These are phyloP conservation scores for Leucopsar rothschildi DNA, from an alignment of 2,113 vertebrate genomes.

Conservation along the genomic window DNA sequence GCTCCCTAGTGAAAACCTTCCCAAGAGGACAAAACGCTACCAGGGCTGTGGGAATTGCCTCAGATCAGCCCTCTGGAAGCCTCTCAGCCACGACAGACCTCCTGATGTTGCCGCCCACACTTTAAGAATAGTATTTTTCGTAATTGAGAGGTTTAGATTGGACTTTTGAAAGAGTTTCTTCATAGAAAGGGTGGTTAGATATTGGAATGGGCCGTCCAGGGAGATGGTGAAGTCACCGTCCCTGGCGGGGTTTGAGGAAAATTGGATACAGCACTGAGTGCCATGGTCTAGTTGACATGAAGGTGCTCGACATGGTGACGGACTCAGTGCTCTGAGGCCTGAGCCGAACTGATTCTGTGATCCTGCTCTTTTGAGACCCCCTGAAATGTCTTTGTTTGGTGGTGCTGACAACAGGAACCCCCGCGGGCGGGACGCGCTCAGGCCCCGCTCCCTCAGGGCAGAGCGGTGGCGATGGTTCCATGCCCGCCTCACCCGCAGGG, in stretches of 20 bases:
- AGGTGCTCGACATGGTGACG: not conserved
- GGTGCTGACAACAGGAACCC: not conserved
- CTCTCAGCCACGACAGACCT: not conserved
- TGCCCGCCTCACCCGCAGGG: too few relatives aligned
- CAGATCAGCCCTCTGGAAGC: not conserved
- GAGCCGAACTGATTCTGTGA: not conserved
- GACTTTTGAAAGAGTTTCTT: not conserved
- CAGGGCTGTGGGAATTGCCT: not conserved
- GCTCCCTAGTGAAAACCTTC: not conserved
- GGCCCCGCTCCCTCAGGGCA: not conserved
- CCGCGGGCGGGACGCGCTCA: not conserved
- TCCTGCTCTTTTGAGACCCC: not conserved
- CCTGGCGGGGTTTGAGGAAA: too few relatives aligned
- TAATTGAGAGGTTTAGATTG: not conserved
- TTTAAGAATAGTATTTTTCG: fast-evolving
- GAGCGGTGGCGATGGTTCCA: fast-evolving
- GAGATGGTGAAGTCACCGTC: not conserved
- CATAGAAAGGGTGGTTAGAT: too few relatives aligned
- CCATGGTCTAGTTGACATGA: fast-evolving
- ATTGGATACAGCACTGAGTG: not conserved
- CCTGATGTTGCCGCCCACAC: fast-evolving
- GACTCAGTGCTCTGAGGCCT: fast-evolving
- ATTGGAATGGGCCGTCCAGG: too few relatives aligned
- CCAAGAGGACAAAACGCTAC: fast-evolving
- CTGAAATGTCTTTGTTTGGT: not conserved